Conservation (phyloP, 2,888 invertebrate species). For the Volucella inflata region DNA sequence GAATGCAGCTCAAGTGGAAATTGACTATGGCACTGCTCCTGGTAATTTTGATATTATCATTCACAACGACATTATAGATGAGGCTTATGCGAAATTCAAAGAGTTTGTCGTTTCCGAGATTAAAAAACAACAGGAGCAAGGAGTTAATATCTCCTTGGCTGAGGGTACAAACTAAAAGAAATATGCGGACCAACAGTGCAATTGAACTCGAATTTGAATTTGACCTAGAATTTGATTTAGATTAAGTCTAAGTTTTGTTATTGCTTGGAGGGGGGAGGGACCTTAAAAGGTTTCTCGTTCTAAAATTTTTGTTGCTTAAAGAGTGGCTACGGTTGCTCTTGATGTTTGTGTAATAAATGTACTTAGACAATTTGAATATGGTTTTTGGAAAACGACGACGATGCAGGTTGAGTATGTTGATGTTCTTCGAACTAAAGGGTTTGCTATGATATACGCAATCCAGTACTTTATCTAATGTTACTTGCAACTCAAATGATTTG, state of each 20-base stretch:
- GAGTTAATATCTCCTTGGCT: constrained; percentile 80
- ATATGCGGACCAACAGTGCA: background rate
- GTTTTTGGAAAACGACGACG: no score
- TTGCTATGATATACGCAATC: no score
- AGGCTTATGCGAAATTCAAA: constrained; percentile 90
- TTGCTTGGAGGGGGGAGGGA: constrained; percentile 1
- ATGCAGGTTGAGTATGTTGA: no score
- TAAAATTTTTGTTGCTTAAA: background rate
- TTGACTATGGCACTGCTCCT: constrained; percentile 90
- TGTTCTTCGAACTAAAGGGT: no score
- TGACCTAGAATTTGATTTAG: constrained; percentile 17
- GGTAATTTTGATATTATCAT: constrained; percentile 94
- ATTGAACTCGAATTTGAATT: constrained; percentile 8
- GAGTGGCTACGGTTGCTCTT: background rate
- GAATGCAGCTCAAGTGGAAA: constrained; percentile 90
- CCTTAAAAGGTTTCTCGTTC: background rate
- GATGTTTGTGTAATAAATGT: constrained; percentile 40
- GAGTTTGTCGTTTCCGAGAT: constrained; percentile 88
- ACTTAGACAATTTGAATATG: background rate
- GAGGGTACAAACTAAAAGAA: constrained; percentile 14
- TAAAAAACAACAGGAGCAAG: constrained; percentile 85
- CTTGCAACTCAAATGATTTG: no score
- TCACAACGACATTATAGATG: constrained; percentile 91
- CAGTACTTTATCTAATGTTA: no score
- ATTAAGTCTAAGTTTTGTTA: constrained; percentile 15